Percentiles rank a stretch among this genome's conserved stretches.
These are phyloP conservation scores for Megaceryle maxima DNA, from an alignment of 2,113 vertebrate genomes.

Conservation along the genomic window DNA sequence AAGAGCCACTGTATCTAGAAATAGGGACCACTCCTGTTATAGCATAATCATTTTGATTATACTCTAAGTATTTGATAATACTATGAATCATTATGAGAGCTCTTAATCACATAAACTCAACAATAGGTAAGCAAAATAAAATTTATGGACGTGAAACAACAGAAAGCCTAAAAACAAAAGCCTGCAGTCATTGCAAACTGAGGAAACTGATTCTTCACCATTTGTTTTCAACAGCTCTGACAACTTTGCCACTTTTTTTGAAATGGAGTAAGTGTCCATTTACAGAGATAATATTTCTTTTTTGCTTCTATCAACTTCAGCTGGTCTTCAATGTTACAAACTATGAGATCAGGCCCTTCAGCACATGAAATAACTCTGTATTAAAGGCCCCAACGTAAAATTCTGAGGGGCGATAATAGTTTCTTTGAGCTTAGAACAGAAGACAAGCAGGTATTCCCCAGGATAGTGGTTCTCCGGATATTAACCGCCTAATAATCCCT, in stretches of 20 bases:
- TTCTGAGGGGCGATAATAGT: background rate
- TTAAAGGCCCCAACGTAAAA: background rate
- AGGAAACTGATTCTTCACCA: background rate
- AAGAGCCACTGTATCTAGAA: background rate
- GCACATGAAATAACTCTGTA: background rate
- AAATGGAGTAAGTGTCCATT: background rate
- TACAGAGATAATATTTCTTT: background rate
- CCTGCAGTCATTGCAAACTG: background rate
- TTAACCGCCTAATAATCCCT: background rate
- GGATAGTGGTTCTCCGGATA: background rate
- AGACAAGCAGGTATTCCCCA: background rate
- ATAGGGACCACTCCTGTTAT: rapidly evolving
- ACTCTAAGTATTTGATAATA: too few species aligned
- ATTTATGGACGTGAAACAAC: background rate
- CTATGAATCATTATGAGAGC: background rate
- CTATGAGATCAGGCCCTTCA: background rate
- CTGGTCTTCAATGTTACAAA: background rate
- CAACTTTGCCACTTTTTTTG: background rate
- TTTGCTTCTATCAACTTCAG: background rate
- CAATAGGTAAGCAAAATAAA: conserved; percentile 5
- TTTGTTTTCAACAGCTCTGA: background rate
- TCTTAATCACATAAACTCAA: background rate
- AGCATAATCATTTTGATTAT: background rate
- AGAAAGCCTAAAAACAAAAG: background rate
- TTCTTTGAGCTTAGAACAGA: background rate